These are phyloP conservation scores for Tachina lurida DNA, from an alignment of 2,888 invertebrate species.

Conservation along the genomic window DNA sequence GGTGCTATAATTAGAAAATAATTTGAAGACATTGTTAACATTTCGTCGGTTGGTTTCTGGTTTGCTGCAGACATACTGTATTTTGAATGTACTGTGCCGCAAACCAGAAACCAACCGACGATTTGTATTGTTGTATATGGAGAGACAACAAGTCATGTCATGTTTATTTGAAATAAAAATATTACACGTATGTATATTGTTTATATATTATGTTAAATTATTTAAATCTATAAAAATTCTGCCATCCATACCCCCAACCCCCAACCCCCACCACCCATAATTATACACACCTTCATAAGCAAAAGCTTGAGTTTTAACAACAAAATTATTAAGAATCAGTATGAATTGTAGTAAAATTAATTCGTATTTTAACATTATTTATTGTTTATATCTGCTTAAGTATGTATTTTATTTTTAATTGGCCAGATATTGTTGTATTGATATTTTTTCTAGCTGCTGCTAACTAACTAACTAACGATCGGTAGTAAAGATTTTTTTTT, in stretches of 20 bases:
- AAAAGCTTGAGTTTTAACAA: constrained; percentile 43
- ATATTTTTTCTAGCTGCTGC: background rate
- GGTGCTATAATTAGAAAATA: constrained; percentile 45
- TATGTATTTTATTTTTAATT: constrained; percentile 10
- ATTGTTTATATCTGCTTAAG: background rate
- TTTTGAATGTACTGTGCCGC: no score
- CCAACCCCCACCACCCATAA: background rate
- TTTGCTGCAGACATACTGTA: no score
- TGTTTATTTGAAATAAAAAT: background rate
- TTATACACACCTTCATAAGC: constrained; percentile 56
- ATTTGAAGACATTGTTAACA: background rate
- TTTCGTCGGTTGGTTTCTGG: no score
- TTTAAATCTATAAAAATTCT: background rate
- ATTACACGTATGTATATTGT: background rate
- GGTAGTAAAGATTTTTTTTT: background rate
- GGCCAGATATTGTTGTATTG: background rate
- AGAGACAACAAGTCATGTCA: background rate
- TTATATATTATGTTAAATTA: background rate
- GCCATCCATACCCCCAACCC: background rate
- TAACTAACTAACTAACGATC: background rate
- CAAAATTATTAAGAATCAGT: constrained; percentile 41
- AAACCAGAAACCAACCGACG: no score
- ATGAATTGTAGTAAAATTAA: constrained; percentile 38
- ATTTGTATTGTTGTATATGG: background rate
- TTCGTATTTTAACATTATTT: constrained; percentile 44